Percentiles rank a stretch among this genome's conserved stretches.
phyloP scores from a whole-genome alignment of 1,140 invertebrate genomes.

The Calosoma granatense region DNA sequence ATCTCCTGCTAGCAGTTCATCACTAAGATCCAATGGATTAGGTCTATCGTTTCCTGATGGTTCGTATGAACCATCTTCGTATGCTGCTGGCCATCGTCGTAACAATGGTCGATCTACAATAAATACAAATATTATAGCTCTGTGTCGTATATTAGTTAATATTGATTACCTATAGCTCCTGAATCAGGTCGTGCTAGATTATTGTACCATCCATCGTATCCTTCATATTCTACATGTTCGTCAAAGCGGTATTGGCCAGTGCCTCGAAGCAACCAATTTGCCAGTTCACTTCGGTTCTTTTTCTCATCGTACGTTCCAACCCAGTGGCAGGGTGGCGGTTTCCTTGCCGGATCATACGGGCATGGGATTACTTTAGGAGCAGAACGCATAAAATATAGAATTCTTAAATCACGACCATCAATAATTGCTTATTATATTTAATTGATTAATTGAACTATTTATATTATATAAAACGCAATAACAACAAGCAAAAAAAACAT shows the following conservation, averaged over 20 bases:
- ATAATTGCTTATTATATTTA: too few relatives aligned
- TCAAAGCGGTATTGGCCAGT: background rate
- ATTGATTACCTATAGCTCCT: slow-evolving; percentile 44
- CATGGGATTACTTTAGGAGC: too few relatives aligned
- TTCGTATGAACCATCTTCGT: slow-evolving; percentile 51
- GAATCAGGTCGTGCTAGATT: slow-evolving; percentile 46
- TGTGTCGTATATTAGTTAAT: slow-evolving; percentile 7
- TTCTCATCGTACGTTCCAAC: too few relatives aligned
- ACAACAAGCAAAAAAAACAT: too few relatives aligned
- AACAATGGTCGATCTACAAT: slow-evolving; percentile 40
- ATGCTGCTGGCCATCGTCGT: slow-evolving; percentile 46
- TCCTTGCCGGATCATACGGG: too few relatives aligned
- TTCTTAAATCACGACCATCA: too few relatives aligned
- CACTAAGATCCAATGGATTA: slow-evolving; percentile 45
- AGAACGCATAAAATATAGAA: too few relatives aligned
- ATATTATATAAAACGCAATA: too few relatives aligned
- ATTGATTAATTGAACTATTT: too few relatives aligned
- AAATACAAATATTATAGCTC: slow-evolving; percentile 4
- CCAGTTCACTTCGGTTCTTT: background rate
- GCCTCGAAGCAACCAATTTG: background rate
- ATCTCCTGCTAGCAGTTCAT: slow-evolving; percentile 39
- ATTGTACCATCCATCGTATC: slow-evolving; percentile 57
- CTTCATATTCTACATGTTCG: slow-evolving; percentile 34
- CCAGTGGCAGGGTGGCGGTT: too few relatives aligned
- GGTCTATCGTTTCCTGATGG: slow-evolving; percentile 38